phyloP scores from a whole-genome alignment of 2,888 invertebrate species.

The Lypha dubia region DNA sequence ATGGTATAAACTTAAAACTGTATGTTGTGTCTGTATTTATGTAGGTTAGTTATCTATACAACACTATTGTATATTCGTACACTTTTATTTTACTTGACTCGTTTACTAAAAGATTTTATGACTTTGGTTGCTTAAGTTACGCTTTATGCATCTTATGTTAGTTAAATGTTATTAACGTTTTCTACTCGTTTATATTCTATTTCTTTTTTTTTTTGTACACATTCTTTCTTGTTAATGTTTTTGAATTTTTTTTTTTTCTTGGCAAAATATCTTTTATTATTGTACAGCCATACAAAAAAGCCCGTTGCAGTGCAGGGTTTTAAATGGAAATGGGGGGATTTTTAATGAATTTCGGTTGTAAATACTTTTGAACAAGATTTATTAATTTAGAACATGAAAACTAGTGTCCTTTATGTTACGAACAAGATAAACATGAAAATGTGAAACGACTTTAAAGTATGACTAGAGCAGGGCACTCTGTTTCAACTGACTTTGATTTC shows the following conservation, averaged over 20 bases:
- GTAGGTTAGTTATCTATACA: neutral
- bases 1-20: conserved; percentile 13
- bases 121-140: conserved; percentile 67
- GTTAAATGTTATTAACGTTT: conserved; percentile 38
- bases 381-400: neutral
- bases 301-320: neutral
- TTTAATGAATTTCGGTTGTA: no score
- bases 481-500: no score
- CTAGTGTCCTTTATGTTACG: neutral
- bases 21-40: neutral
- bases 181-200: conserved; percentile 2
- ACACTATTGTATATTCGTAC: neutral
- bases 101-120: conserved; percentile 60
- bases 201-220: no score
- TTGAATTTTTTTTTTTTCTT: conserved; percentile 21
- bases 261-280: conserved; percentile 25
- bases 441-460: no score
- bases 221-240: no score
- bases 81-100: conserved; percentile 51
- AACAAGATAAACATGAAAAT: no score
- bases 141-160: conserved; percentile 68
- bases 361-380: neutral
- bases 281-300: conserved; percentile 25
- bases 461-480: no score
- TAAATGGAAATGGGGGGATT: neutral